Percentiles rank a stretch among this genome's conserved stretches.
phyloP scores from a whole-genome alignment of 2,888 invertebrate species.

The Mythimna lalbum region DNA sequence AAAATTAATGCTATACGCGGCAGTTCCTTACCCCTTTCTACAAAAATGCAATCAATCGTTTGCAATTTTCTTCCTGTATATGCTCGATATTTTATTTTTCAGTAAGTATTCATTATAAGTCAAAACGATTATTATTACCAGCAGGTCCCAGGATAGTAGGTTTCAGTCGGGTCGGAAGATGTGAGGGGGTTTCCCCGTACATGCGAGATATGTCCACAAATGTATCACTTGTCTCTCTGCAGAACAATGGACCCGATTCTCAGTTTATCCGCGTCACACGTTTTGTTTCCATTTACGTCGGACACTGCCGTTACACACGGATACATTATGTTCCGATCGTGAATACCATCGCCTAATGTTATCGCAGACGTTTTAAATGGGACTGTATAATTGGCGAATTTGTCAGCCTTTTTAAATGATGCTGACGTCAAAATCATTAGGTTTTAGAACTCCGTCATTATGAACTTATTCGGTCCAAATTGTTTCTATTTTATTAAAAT shows the following conservation, averaged over 20 bases:
- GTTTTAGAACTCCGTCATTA: no score
- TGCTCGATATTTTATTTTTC: no score
- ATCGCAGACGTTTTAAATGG: conserved; percentile 28
- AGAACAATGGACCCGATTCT: conserved; percentile 70
- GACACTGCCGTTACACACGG: conserved; percentile 50
- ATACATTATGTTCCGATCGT: conserved; percentile 42
- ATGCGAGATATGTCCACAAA: conserved; percentile 61
- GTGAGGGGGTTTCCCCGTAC: conserved; percentile 27
- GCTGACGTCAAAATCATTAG: neutral
- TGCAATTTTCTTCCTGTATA: no score
- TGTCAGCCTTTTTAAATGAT: neutral
- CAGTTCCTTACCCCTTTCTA: no score
- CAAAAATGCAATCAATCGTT: no score
- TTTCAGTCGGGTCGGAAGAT: conserved; percentile 39
- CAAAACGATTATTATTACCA: neutral
- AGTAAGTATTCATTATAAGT: neutral
- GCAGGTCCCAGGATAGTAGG: neutral
- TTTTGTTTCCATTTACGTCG: conserved; percentile 64
- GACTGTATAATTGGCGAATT: neutral
- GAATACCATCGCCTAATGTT: conserved; percentile 36
- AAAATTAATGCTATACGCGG: no score
- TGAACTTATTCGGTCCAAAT: no score
- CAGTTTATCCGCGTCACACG: conserved; percentile 63
- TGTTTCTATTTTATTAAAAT: no score
- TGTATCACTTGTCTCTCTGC: conserved; percentile 63